Base-by-base conservation (phyloP, 2,797 vertebrate species). In the Urophycis tenuis region DNA sequence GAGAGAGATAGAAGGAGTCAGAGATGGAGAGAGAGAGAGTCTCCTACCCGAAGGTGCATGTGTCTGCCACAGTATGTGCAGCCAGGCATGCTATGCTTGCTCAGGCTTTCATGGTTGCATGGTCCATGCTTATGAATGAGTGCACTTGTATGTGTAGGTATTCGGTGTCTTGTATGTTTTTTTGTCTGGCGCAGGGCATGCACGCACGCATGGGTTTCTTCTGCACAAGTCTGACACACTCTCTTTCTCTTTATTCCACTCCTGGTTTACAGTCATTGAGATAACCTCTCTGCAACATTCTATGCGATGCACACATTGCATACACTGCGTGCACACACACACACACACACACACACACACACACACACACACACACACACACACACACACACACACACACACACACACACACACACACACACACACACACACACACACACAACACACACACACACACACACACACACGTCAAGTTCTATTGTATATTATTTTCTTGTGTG, bases 11-110 rank as follows among this genome's bases (percentile, higher is more conserved):
- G 53, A 64, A n/a, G 7, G 53, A 25, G 53, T 10, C 9, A 64
- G 53, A 64, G 22, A 12, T n/a, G 14, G 53, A 29, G 53, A 25
- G n/a, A 10, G 22, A 12, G n/a, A 64, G n/a, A 64, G n/a, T 2
- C 53, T 29, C 53, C 53, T n/a, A 53, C 19, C 53, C 53, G 22
- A 64, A 64, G 79, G 74, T 83, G 81, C 45, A 32, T 49, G 39
- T 77, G 69, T 84, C 79, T 73, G 30, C 15, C 19, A 39, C 41
- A 78, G n/a, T 35, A 53, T 76, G 71, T 80, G 73, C 74, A 80
- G 77, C 39, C 76, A 75, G 70, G 77, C 79, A 74, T 81, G 75
- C 29, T 71, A 39, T 72, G 49, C 5, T 32, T 81, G 53, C 53
- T 64, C 53, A 35, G 22, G n/a, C 49, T 64, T 9, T 49, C 67